Evolutionary conservation across 2,888 invertebrate genomes (phyloP), one percentile per base, ranked within the genome.

Genomic region (Sphecodes monilicornis): DNA sequence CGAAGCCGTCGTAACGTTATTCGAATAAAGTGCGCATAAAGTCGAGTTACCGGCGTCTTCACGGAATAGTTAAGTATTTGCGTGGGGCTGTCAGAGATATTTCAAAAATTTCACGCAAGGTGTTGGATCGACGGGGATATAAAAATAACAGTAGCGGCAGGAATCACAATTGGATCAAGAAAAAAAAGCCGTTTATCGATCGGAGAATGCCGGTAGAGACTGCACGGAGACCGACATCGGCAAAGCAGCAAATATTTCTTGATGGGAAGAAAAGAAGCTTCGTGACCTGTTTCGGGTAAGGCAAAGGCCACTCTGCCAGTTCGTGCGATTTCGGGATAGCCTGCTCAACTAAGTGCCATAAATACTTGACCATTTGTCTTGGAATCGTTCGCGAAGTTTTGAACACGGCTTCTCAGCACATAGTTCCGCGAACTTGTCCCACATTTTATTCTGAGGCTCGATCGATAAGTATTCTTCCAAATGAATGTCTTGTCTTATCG

Each of bases 21-120:
- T 60, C 60, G 60, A 60, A 60, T 29, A 29, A 60, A 60, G 60
- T 60, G 29, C 29, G 29, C 60, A 60, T 29, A 60, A 60, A 60
- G 60, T 60, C 29, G 60, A 29, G 29, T 60, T 60, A 60, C 8
- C 60, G 18, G 39, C 18, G 60, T 60, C 18, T 29, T 60, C 60
- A 13, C 18, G 29, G 60, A 29, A 29, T 60, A 60, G 29, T 29
- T 29, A 16, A 60, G 60, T 29, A 29, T 60, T 29, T 18, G 60
- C 29, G 16, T 18, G 2, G 29, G 29, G 18, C 18, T 60, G 60
- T 60, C 18, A 29, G 29, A 29, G 60, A 60, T 60, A 29, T 60
- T n/a, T 60, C 29, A 13, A 18, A 29, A 60, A 32, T 60, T 29
- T 60, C 29, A 29, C 8, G 50, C 5, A 29, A 26, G 16, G 0